Conservation (phyloP, 2,797 vertebrate species). For the Syndactyla subalaris region DNA sequence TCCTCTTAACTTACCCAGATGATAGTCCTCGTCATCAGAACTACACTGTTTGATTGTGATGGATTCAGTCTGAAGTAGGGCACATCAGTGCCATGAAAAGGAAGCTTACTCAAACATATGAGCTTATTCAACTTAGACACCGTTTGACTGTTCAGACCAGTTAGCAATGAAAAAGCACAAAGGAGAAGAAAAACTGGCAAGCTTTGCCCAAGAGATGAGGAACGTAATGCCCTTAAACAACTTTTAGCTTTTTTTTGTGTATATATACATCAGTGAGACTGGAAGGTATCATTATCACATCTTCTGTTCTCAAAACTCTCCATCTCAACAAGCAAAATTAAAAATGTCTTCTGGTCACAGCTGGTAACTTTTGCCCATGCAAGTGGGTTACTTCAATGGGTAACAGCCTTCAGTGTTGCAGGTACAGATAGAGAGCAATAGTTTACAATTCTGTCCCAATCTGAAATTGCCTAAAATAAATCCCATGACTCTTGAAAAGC, state of each 20-base stretch:
- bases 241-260: too few relatives aligned
- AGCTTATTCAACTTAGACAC: background rate
- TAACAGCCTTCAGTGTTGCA: background rate
- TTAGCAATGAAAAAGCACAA: background rate
- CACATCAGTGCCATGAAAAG: background rate
- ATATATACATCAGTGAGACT: background rate
- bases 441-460: background rate
- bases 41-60: background rate
- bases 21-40: background rate
- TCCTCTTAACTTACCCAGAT: background rate
- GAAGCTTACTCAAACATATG: background rate
- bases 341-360: background rate
- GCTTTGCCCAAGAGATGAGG: background rate
- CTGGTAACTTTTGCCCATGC: background rate
- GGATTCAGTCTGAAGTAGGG: background rate
- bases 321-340: background rate
- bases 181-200: background rate
- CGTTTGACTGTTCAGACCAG: background rate
- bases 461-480: slow-evolving; percentile 46
- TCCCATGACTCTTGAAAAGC: slow-evolving; percentile 16
- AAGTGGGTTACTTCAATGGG: background rate
- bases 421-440: background rate
- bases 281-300: background rate
- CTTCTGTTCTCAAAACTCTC: background rate
- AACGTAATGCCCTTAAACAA: background rate